phyloP scores from a whole-genome alignment of 2,888 invertebrate species.

The Lordiphosa fenestrarum region DNA sequence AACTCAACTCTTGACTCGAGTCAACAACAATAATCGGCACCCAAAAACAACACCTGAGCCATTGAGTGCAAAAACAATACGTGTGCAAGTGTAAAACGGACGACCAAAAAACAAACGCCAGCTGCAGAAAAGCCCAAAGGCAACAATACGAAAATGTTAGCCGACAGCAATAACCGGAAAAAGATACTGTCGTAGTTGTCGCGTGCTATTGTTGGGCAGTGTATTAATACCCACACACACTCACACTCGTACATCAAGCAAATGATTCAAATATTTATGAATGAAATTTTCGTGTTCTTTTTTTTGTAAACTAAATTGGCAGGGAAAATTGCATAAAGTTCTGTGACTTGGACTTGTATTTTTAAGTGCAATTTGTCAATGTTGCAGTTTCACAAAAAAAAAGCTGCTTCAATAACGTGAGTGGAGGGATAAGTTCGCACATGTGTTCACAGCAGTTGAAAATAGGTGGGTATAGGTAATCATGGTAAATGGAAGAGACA shows the following conservation, averaged over 20 bases:
- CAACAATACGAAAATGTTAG: constrained; percentile 37
- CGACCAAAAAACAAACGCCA: constrained; percentile 47
- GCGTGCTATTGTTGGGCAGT: constrained; percentile 47
- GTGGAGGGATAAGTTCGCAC: constrained; percentile 1
- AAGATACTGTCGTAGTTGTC: constrained; percentile 31
- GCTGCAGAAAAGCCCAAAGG: constrained; percentile 52
- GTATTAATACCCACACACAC: constrained; percentile 43
- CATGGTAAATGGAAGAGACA: not conserved
- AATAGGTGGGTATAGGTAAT: constrained; percentile 1
- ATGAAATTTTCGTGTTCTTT: constrained; percentile 49
- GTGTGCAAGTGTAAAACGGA: not conserved
- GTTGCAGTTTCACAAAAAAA: constrained; percentile 13
- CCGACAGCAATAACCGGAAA: constrained; percentile 16
- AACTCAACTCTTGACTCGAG: constrained; percentile 33
- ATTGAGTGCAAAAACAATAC: constrained; percentile 5
- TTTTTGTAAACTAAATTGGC: constrained; percentile 9
- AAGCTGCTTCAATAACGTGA: constrained; percentile 5
- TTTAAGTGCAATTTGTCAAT: constrained; percentile 43
- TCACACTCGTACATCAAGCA: constrained; percentile 11
- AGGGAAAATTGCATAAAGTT: constrained; percentile 32
- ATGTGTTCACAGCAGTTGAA: too few species aligned
- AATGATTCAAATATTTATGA: constrained; percentile 60
- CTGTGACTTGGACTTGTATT: constrained; percentile 22
- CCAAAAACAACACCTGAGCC: constrained; percentile 15
- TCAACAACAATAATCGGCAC: constrained; percentile 32